Evolutionary conservation across 2,797 vertebrate genomes (phyloP).

Genomic region (Melopsittacus undulatus): DNA sequence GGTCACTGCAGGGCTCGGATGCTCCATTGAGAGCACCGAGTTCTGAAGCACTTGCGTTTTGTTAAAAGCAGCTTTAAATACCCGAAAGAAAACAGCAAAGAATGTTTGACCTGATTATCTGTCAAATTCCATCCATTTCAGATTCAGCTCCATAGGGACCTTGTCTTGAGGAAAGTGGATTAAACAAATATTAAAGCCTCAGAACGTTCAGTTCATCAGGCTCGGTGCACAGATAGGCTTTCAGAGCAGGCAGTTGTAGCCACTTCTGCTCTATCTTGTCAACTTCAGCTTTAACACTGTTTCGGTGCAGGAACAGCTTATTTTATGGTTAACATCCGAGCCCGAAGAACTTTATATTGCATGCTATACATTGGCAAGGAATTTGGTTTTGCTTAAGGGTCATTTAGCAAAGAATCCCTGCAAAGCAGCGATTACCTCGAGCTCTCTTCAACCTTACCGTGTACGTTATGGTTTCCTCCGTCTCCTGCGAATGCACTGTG

Average conservation of each 20-base stretch:
- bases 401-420: slow-evolving; percentile 38
- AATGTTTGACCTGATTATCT: slow-evolving; percentile 42
- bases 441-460: slow-evolving; percentile 82
- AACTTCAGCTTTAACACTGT: neutral
- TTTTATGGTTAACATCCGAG: neutral
- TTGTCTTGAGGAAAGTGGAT: neutral
- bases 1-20: neutral
- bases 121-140: slow-evolving; percentile 30
- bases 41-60: neutral
- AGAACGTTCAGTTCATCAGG: neutral
- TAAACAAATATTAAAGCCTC: neutral
- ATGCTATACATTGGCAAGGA: neutral
- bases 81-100: slow-evolving; percentile 22
- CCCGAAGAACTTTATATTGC: neutral
- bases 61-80: slow-evolving; percentile 33
- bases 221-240: neutral
- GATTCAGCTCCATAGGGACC: neutral
- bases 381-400: neutral
- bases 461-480: slow-evolving; percentile 91
- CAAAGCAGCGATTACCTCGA: slow-evolving; percentile 35
- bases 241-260: neutral
- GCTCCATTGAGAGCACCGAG: neutral
- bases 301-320: neutral
- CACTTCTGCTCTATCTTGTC: neutral
- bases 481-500: slow-evolving; percentile 85